These are phyloP conservation scores for Creontiades dilutus DNA, from an alignment of 2,888 invertebrate genomes.

Conservation along the genomic window DNA sequence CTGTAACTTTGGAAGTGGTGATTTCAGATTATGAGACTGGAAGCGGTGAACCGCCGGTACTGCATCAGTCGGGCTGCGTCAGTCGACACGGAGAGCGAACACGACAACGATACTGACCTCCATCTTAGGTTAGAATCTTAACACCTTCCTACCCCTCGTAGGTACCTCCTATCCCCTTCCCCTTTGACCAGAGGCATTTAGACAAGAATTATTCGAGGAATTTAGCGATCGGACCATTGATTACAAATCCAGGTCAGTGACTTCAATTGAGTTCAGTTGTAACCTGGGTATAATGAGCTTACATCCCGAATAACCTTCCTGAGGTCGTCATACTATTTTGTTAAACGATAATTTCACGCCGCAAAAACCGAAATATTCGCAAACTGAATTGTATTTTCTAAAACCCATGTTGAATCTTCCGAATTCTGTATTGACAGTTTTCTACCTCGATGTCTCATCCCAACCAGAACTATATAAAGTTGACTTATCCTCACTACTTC, in stretches of 20 bases:
- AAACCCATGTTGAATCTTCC: too few relatives aligned
- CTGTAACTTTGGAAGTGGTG: neutral
- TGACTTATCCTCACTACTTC: too few relatives aligned
- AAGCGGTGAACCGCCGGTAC: constrained; percentile 78
- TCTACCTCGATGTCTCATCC: too few relatives aligned
- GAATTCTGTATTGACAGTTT: too few relatives aligned
- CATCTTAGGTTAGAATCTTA: constrained; percentile 75
- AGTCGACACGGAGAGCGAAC: constrained; percentile 80
- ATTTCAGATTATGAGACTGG: constrained; percentile 86
- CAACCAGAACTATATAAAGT: too few relatives aligned
- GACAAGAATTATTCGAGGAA: neutral
- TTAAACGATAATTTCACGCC: too few relatives aligned
- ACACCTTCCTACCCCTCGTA: constrained; percentile 31
- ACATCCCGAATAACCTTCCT: neutral
- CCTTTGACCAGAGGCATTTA: constrained; percentile 27
- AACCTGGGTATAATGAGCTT: neutral
- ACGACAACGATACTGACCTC: constrained; percentile 79
- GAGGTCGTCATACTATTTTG: neutral
- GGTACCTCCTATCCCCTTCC: constrained; percentile 3
- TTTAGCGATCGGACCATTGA: neutral
- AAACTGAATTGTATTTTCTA: too few relatives aligned
- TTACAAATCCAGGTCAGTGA: neutral
- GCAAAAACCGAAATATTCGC: too few relatives aligned
- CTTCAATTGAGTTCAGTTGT: neutral
- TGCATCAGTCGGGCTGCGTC: constrained; percentile 79